These are phyloP conservation scores for Ormyrus pomaceus DNA, from an alignment of 2,888 invertebrate genomes.

Conservation along the genomic window DNA sequence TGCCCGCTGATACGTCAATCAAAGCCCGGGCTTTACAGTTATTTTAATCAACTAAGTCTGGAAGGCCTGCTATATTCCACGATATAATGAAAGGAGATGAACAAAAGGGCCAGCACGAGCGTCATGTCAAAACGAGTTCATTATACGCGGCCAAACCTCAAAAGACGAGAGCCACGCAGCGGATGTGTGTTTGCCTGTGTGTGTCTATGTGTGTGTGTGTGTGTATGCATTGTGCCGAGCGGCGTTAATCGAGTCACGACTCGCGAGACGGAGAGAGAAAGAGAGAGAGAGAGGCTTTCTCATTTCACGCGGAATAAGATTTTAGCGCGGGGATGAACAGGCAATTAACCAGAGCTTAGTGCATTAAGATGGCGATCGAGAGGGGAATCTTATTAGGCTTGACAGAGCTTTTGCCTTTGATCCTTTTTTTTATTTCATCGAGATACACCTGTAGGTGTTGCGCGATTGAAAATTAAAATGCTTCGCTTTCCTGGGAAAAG, in stretches of 20 bases:
- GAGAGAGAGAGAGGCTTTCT: background rate
- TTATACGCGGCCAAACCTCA: conserved; percentile 61
- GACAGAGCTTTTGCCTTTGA: background rate
- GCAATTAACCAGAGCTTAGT: no score
- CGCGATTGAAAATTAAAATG: no score
- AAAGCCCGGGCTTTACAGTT: conserved; percentile 65
- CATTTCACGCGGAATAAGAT: no score
- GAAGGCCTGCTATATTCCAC: conserved; percentile 41
- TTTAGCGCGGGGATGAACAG: no score
- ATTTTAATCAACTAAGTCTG: conserved; percentile 70
- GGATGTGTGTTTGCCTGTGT: conserved; percentile 2
- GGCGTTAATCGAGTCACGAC: conserved; percentile 59
- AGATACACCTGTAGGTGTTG: no score
- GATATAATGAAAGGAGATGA: conserved; percentile 53
- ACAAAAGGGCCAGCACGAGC: conserved; percentile 48
- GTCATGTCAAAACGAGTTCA: conserved; percentile 71
- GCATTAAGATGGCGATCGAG: no score
- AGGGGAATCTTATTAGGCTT: no score
- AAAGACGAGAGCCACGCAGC: conserved; percentile 20
- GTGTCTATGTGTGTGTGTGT: background rate
- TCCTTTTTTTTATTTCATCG: conserved; percentile 2
- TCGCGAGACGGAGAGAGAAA: conserved; percentile 3
- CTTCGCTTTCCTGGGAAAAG: no score
- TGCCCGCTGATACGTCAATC: conserved; percentile 66
- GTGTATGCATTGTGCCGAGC: conserved; percentile 43